phyloP scores from a whole-genome alignment of 2,888 invertebrate genomes.

The Acleris emargana region DNA sequence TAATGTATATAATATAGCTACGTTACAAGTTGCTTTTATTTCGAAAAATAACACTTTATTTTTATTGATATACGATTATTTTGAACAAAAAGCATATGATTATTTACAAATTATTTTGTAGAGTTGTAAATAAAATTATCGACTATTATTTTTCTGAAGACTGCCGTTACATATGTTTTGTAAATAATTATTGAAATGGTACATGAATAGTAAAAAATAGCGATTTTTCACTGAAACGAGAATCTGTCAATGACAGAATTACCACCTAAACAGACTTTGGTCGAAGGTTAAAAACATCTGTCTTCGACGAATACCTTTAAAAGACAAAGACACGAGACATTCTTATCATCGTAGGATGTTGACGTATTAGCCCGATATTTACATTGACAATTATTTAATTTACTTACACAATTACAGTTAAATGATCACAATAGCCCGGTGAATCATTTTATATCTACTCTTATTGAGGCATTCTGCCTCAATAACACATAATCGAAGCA shows the following conservation, averaged over 20 bases:
- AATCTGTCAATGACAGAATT: slow-evolving; percentile 48
- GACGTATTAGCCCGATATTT: slow-evolving; percentile 68
- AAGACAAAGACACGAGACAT: slow-evolving; percentile 72
- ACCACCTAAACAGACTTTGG: slow-evolving; percentile 49
- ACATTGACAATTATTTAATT: slow-evolving; percentile 61
- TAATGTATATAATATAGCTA: slow-evolving; percentile 75
- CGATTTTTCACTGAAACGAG: slow-evolving; percentile 74
- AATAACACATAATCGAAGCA: slow-evolving; percentile 51
- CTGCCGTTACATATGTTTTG: slow-evolving; percentile 73
- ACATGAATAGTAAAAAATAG: slow-evolving; percentile 65
- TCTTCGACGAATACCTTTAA: slow-evolving; percentile 58
- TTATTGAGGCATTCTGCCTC: slow-evolving; percentile 49
- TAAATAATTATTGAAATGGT: slow-evolving; percentile 55
- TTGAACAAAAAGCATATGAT: slow-evolving; percentile 58
- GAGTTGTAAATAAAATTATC: slow-evolving; percentile 68
- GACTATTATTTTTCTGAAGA: slow-evolving; percentile 74
- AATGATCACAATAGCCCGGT: slow-evolving; percentile 77
- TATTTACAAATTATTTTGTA: slow-evolving; percentile 75
- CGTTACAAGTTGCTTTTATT: slow-evolving; percentile 70
- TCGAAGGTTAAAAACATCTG: slow-evolving; percentile 47
- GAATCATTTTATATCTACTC: slow-evolving; percentile 64
- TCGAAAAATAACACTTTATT: slow-evolving; percentile 55
- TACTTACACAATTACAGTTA: slow-evolving; percentile 53
- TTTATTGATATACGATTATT: slow-evolving; percentile 52
- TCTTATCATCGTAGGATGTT: slow-evolving; percentile 69